Evolutionary conservation across 2,888 invertebrate species (phyloP), one percentile per base, ranked within the genome.

Genomic region (Tillus elongatus): DNA sequence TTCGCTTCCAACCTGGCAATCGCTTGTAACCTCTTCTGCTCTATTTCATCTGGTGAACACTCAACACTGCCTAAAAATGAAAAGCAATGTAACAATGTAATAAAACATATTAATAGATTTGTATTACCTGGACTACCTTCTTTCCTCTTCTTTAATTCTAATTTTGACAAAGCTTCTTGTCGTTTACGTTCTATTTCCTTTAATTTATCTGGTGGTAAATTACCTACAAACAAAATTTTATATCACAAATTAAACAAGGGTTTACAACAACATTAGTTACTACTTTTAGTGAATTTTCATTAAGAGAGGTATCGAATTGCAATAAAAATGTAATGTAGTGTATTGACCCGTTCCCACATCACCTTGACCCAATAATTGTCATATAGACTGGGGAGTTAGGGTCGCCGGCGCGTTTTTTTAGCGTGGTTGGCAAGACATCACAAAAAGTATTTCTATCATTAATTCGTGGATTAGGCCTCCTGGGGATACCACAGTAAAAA

Each of bases 111-210:
- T 19, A 8, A 6, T 19, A 19, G 24, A 19, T 8, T 19, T n/a
- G n/a, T 8, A 6, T 19, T n/a, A 19, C 24, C n/a, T 19, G 6
- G 6, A 19, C 6, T 19, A 19, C n/a, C 24, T 19, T 19, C 24
- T 19, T 19, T 37, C 42, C 58, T 59, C 41, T 52, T 57, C 56
- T 74, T 77, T 1, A 71, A 70, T 46, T 74, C 58, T 10, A 77
- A 62, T 52, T 68, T 75, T 50, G 74, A 75, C 55, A 72, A 64
- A 2, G 79, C 79, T 50, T 72, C 69, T 42, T 69, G 59, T 42
- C 74, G 70, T 50, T 79, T 79, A 50, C 63, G 70, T 54, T 75
- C 74, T 33, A 79, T 79, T 62, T 78, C 76, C 43, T 74, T 71
- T 24, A 71, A 70, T 13, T 73, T 72, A 50, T 72, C 74, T 53